These are phyloP conservation scores for Paramisgurnus dabryanus DNA, from an alignment of 2,113 vertebrate genomes.

Conservation along the genomic window DNA sequence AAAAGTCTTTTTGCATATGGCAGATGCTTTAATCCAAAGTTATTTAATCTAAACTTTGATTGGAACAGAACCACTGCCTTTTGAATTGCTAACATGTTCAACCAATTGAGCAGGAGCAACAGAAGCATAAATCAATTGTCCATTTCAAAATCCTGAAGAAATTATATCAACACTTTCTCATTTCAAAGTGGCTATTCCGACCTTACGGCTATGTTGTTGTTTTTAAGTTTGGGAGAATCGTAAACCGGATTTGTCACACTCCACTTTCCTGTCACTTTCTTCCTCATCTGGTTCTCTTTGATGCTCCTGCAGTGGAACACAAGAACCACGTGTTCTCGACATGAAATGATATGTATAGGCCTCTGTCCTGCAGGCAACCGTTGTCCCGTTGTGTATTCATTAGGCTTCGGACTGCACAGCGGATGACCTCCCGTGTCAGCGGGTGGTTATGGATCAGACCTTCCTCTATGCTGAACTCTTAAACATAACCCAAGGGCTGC, in stretches of 20 bases:
- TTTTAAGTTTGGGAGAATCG: conserved; percentile 7
- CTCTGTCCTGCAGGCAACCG: not conserved
- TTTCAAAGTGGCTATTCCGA: conserved; percentile 6
- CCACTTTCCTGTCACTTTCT: conserved; percentile 12
- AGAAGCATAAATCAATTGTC: not conserved
- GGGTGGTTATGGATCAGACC: conserved; percentile 30
- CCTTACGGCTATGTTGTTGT: not conserved
- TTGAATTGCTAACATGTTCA: too few relatives aligned
- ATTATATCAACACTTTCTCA: conserved; percentile 14
- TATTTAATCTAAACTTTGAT: too few relatives aligned
- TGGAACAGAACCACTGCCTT: too few relatives aligned
- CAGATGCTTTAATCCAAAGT: too few relatives aligned
- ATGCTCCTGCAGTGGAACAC: not conserved
- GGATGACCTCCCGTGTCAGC: conserved; percentile 39
- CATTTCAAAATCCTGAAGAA: conserved; percentile 15
- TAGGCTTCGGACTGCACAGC: conserved; percentile 30
- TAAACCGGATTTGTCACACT: conserved; percentile 25
- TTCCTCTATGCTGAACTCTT: conserved; percentile 9
- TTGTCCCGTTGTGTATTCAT: conserved; percentile 45
- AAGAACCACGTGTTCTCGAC: not conserved
- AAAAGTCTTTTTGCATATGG: too few relatives aligned
- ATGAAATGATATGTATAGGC: conserved; percentile 12
- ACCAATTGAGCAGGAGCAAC: too few relatives aligned
- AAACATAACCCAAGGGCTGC: not conserved
- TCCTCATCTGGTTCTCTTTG: not conserved